phyloP scores from a whole-genome alignment of 2,888 invertebrate genomes.

The Thymelicus lineola region DNA sequence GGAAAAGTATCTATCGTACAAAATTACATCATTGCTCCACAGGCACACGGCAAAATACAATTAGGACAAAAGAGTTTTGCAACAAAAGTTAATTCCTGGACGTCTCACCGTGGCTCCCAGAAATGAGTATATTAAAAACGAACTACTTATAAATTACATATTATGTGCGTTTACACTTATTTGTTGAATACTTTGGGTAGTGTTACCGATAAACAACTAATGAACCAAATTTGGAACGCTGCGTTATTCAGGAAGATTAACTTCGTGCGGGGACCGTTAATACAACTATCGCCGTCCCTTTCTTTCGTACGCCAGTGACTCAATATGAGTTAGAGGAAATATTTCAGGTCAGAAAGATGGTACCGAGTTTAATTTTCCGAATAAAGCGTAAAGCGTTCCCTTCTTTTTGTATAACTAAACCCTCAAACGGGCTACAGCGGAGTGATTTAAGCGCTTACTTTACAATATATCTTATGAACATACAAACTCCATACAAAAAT shows the following conservation, averaged over 20 bases:
- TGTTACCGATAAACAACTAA: constrained; percentile 62
- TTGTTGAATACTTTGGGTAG: constrained; percentile 71
- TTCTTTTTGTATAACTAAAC: constrained; percentile 40
- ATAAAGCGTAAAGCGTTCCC: constrained; percentile 43
- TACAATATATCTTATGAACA: constrained; percentile 48
- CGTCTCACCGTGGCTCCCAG: constrained; percentile 48
- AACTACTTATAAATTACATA: constrained; percentile 61
- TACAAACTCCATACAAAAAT: constrained; percentile 69
- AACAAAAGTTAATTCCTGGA: constrained; percentile 7
- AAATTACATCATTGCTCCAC: constrained; percentile 23
- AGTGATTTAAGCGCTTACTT: constrained; percentile 46
- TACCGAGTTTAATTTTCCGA: constrained; percentile 45
- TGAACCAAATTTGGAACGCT: constrained; percentile 56
- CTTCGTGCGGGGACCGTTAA: constrained; percentile 40
- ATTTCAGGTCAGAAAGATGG: constrained; percentile 41
- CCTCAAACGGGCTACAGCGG: constrained; percentile 37
- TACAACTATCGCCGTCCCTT: constrained; percentile 41
- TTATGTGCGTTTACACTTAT: constrained; percentile 70
- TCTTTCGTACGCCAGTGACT: constrained; percentile 41
- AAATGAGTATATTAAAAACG: constrained; percentile 56
- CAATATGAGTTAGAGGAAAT: constrained; percentile 49
- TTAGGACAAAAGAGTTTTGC: background rate
- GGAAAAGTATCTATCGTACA: constrained; percentile 1
- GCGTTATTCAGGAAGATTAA: constrained; percentile 46
- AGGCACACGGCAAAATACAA: background rate